Evolutionary conservation across 2,888 invertebrate genomes (phyloP).

Genomic region (Cephus runcator): DNA sequence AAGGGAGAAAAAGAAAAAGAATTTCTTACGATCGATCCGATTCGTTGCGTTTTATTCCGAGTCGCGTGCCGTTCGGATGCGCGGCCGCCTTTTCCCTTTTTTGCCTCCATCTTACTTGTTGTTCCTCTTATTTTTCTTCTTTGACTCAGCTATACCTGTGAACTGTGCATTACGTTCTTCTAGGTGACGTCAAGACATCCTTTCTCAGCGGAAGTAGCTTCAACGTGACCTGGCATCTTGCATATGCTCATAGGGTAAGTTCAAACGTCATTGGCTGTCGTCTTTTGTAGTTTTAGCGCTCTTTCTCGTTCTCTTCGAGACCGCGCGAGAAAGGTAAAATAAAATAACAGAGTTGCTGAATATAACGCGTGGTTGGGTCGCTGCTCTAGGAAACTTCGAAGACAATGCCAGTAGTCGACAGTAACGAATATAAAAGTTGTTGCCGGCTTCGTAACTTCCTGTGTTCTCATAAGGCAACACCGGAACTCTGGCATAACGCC

Average conservation of each 20-base stretch:
- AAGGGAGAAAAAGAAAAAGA: no score
- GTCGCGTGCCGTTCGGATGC: no score
- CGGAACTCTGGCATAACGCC: slow-evolving; percentile 18
- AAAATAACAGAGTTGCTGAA: no score
- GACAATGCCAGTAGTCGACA: slow-evolving; percentile 1
- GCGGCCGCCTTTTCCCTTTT: no score
- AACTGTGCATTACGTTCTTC: slow-evolving; percentile 32
- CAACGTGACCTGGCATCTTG: slow-evolving; percentile 93
- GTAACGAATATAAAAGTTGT: slow-evolving; percentile 11
- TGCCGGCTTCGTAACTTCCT: slow-evolving; percentile 21
- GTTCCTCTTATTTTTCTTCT: no score
- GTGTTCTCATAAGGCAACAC: slow-evolving; percentile 18
- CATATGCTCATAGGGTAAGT: slow-evolving; percentile 90
- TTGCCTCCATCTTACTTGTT: no score
- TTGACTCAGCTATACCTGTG: no score
- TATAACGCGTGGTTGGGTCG: no score
- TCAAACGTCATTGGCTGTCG: background rate
- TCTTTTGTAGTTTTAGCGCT: background rate
- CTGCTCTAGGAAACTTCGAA: background rate
- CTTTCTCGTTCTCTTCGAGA: background rate
- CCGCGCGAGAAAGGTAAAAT: no score
- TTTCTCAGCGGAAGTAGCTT: slow-evolving; percentile 84
- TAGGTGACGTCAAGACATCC: slow-evolving; percentile 84
- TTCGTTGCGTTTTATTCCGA: no score
- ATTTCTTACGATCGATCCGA: no score